Evolutionary conservation across 2,113 vertebrate genomes (phyloP), one percentile per base, ranked within the genome.

Genomic region (Eonycteris spelaea): DNA sequence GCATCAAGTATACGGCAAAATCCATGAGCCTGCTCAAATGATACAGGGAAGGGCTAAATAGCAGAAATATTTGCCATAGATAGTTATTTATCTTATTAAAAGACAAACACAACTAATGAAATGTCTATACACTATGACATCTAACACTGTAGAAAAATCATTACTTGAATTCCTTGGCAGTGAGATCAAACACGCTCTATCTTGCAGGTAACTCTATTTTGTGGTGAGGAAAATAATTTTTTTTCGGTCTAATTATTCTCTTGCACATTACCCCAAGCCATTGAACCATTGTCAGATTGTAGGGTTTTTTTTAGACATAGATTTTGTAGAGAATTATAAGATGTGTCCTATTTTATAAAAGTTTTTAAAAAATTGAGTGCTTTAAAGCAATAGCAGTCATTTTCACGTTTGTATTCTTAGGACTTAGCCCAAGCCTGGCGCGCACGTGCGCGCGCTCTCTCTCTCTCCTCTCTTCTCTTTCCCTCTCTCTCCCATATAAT

Each of bases 271-370:
- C 35, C 21, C n/a, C 21, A 74, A 59, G 57, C 9, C 68, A 18
- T 53, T 33, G 43, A 88, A 28, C 12, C 43, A 53, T n/a, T 71
- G 48, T n/a, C 74, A 75, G 40, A 61, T 9, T 28, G 74, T 18
- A 26, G 5, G 5, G 38, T 0, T 38, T 5, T 5, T 68, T 91
- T 94, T 94, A 61, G 33, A 51, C 16, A 55, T 1, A 63, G 7
- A 45, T 35, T 96, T 96, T 93, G 40, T 59, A 97, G 95, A 88
- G 96, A 96, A 97, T 63, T 38, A 63, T 82, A 68, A 90, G 35
- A 48, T 88, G 71, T 74, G 22, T 24, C 96, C 51, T 74, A 51
- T 85, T 73, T 96, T 96, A 11, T 19, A 61, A 24, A 65, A 13
- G 30, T 83, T 67, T 67, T 65, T 38, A 88, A 68, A 19, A 38